A percentile compares a stretch with the other conserved stretches of the same genome.
These are phyloP conservation scores for Drosophila recens DNA, from an alignment of 2,888 invertebrate genomes.

Conservation along the genomic window DNA sequence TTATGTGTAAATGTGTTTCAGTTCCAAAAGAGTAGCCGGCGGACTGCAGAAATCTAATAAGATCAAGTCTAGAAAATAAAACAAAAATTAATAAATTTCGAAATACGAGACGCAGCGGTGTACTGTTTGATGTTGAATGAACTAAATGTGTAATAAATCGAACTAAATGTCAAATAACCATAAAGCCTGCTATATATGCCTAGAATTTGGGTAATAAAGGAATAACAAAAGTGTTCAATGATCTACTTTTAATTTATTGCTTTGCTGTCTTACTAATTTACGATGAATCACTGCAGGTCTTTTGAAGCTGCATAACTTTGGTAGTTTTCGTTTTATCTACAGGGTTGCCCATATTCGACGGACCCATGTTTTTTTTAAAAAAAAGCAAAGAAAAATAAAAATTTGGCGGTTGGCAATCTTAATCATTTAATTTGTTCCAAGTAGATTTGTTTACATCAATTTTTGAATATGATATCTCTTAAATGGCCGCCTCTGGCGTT, in stretches of 20 bases:
- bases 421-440: too few species aligned
- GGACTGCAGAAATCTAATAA: conserved; percentile 20
- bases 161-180: neutral
- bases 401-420: too few species aligned
- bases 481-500: too few species aligned
- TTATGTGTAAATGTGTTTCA: neutral
- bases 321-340: too few species aligned
- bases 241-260: neutral
- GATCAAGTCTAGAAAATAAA: conserved; percentile 13
- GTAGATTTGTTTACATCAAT: too few species aligned
- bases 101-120: conserved; percentile 32
- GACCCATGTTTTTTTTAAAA: too few species aligned
- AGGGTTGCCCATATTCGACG: too few species aligned
- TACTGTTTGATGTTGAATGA: conserved; percentile 41
- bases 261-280: too few species aligned
- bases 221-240: neutral
- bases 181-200: conserved; percentile 34
- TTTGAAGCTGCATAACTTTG: too few species aligned
- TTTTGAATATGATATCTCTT: too few species aligned
- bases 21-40: conserved; percentile 19
- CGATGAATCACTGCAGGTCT: too few species aligned
- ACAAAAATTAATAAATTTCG: conserved; percentile 45
- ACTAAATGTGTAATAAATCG: neutral
- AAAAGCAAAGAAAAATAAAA: too few species aligned
- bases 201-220: neutral